phyloP scores from a whole-genome alignment of 2,113 vertebrate species.

The Zosterops japonicus region DNA sequence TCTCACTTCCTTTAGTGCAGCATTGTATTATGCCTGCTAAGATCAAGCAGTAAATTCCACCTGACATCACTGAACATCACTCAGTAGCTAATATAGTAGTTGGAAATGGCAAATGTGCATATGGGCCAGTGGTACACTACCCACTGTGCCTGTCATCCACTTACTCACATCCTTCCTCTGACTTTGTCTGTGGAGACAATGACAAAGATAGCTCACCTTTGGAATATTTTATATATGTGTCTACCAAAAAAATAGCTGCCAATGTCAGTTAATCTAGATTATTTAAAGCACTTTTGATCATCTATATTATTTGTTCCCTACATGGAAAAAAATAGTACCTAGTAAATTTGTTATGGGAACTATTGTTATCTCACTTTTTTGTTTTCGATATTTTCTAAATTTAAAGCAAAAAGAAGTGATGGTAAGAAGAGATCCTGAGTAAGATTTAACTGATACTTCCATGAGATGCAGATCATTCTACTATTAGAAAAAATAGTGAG shows the following conservation, averaged over 20 bases:
- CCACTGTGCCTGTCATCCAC: neutral
- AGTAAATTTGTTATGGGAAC: neutral
- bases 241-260: neutral
- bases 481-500: neutral
- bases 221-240: neutral
- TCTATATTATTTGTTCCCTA: neutral
- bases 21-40: neutral
- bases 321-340: neutral
- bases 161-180: constrained; percentile 34
- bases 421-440: neutral
- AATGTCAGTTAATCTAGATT: neutral
- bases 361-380: neutral
- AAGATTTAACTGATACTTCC: neutral
- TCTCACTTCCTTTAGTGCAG: neutral
- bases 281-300: neutral
- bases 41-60: neutral
- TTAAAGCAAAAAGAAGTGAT: neutral
- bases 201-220: neutral
- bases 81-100: neutral
- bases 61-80: neutral
- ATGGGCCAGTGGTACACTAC: neutral
- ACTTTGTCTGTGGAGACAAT: neutral
- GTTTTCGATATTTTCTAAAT: neutral
- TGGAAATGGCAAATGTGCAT: neutral
- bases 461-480: neutral